Base-by-base conservation (phyloP, 2,113 vertebrate genomes). In the Chaetops frenatus region DNA sequence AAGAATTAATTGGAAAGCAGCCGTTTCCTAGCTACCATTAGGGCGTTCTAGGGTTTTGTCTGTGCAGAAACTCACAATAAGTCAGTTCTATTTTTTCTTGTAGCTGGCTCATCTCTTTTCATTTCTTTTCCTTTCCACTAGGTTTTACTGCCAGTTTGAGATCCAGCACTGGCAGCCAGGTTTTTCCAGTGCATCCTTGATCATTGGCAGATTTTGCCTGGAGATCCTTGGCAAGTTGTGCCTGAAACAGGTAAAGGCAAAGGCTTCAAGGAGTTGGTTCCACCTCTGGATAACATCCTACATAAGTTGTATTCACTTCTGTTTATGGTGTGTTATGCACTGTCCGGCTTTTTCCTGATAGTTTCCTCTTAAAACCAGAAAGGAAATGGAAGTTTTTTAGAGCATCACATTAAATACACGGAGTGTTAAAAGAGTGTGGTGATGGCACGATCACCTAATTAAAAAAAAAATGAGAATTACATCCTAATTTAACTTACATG, bases 141-240 rank as follows among this genome's bases (percentile, higher is more conserved):
- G 95, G 95, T 81, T 97, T 98, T 86, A 97, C 96, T 13, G 56
- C 92, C 19, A 79, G 83, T 38, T 86, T 97, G 92, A 82, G 81
- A 80, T 95, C 92, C 88, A 97, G 60, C 51, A 90, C 90, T 9
- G 89, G 94, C 16, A 97, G 97, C n/a, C 97, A 97, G 81, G 96
- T 94, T 81, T 97, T 97, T 72, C 96, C 96, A 96, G 51, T 73
- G 83, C 4, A 64, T 96, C 81, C 98, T 97, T 58, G 91, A 97
- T 86, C 95, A 94, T 28, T 96, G 96, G 93, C 87, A 98, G 90
- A 94, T 98, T 89, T 81, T 98, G 29, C 93, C 92, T n/a, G 94
- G 97, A 38, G 96, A 97, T 62, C 78, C 92, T 19, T 48, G 65
- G 56, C 95, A 97, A 85, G 74, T 81, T 28, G 89, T 97, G 51